Evolutionary conservation across 1,140 invertebrate genomes (phyloP).

Genomic region (Calephelis nemesis): DNA sequence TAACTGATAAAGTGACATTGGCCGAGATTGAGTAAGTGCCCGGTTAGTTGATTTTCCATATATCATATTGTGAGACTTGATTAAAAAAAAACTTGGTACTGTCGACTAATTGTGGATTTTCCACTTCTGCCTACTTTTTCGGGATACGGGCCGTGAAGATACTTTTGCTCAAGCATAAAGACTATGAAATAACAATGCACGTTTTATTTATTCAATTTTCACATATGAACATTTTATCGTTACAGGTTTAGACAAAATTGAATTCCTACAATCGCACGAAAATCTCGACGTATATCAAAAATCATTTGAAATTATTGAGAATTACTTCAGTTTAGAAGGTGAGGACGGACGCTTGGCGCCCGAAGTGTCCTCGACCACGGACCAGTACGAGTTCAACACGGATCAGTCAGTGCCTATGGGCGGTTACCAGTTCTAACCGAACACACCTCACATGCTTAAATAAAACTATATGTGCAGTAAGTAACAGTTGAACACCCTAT

Average conservation of each 20-base stretch:
- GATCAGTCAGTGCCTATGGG: conserved; percentile 87
- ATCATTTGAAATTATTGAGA: conserved; percentile 97
- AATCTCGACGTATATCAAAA: conserved; percentile 98
- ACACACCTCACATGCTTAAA: conserved; percentile 16
- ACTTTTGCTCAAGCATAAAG: too few relatives aligned
- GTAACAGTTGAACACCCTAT: conserved; percentile 23
- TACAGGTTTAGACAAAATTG: conserved; percentile 96
- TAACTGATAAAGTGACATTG: too few relatives aligned
- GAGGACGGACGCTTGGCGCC: conserved; percentile 91
- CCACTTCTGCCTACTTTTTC: too few relatives aligned
- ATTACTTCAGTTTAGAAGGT: conserved; percentile 95
- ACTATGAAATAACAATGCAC: too few relatives aligned
- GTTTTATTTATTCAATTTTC: not conserved
- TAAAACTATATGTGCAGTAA: conserved; percentile 40
- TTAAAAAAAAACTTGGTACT: too few relatives aligned
- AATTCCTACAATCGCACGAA: conserved; percentile 97
- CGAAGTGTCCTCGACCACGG: conserved; percentile 86
- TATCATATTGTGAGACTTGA: too few relatives aligned
- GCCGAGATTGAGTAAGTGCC: too few relatives aligned
- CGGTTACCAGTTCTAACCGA: conserved; percentile 88
- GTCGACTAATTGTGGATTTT: too few relatives aligned
- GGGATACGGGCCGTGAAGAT: too few relatives aligned
- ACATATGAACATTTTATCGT: not conserved
- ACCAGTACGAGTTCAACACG: conserved; percentile 88
- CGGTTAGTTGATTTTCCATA: too few relatives aligned